Percentiles rank a stretch among this genome's conserved stretches.
These are phyloP conservation scores for zebrafish (Danio rerio) DNA, from an alignment of 2,113 vertebrate genomes.

Conservation along the genomic window DNA sequence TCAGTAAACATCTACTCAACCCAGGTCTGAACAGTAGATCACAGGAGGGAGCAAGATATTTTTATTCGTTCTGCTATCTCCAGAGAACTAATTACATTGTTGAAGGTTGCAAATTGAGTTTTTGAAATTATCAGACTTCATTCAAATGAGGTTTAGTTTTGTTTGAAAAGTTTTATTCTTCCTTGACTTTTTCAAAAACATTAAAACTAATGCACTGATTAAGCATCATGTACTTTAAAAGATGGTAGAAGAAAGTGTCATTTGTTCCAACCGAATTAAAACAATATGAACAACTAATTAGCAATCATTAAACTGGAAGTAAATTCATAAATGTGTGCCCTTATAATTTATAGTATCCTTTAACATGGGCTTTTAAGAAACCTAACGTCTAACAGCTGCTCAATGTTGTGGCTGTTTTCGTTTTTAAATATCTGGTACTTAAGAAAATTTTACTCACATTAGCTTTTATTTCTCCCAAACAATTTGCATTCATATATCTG, in stretches of 20 bases:
- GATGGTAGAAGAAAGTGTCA: not conserved
- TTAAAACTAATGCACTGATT: not conserved
- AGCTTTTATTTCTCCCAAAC: slow-evolving; percentile 55
- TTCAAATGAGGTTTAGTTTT: slow-evolving; percentile 25
- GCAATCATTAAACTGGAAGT: not conserved
- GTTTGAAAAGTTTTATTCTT: not conserved
- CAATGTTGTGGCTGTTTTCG: slow-evolving; percentile 64
- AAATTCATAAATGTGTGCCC: not conserved
- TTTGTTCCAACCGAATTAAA: not conserved
- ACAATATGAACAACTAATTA: not conserved
- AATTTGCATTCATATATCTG: not conserved
- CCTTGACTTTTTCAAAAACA: not conserved
- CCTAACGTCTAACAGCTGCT: slow-evolving; percentile 65
- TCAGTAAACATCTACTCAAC: slow-evolving; percentile 8
- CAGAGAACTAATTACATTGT: slow-evolving; percentile 7
- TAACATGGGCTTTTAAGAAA: slow-evolving; percentile 54
- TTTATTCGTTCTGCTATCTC: slow-evolving; percentile 11
- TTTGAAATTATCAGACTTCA: slow-evolving; percentile 3
- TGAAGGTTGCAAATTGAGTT: slow-evolving; percentile 11
- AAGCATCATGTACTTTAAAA: not conserved
- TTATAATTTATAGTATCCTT: slow-evolving; percentile 22
- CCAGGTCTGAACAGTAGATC: slow-evolving; percentile 13
- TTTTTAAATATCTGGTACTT: slow-evolving; percentile 72
- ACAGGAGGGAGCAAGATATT: not conserved
- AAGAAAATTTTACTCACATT: slow-evolving; percentile 67